Evolutionary conservation across 2,797 vertebrate genomes (phyloP).

Genomic region (Ataeniobius toweri): DNA sequence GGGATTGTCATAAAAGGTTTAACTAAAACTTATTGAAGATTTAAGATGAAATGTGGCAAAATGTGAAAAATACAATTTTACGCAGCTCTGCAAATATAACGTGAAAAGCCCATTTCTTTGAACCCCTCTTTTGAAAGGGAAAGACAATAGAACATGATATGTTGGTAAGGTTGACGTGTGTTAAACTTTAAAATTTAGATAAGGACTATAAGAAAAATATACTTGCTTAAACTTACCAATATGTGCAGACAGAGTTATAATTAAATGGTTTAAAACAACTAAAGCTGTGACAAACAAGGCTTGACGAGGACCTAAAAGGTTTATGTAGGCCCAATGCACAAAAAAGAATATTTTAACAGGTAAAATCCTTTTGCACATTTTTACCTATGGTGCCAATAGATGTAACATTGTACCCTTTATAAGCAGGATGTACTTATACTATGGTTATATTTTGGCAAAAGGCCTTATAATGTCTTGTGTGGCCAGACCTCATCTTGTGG

Average conservation of each 20-base stretch:
- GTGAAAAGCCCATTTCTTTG: neutral
- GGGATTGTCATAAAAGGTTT: neutral
- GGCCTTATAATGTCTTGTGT: conserved; percentile 48
- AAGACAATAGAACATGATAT: neutral
- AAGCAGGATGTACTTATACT: conserved; percentile 22
- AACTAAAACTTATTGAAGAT: neutral
- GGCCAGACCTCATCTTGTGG: conserved; percentile 56
- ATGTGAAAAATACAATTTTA: neutral
- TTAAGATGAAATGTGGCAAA: neutral
- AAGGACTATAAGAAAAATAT: neutral
- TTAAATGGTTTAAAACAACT: too few relatives aligned
- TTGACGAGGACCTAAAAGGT: neutral
- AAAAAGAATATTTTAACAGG: neutral
- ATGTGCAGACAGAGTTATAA: neutral
- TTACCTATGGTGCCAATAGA: neutral
- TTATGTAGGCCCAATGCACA: neutral
- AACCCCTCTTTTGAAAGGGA: neutral
- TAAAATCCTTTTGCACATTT: neutral
- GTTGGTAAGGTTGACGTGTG: neutral
- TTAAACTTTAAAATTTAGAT: neutral
- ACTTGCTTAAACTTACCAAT: neutral
- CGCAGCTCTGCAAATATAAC: neutral
- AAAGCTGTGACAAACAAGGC: too few relatives aligned
- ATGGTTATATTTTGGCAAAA: conserved; percentile 47
- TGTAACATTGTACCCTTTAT: neutral